These are phyloP conservation scores for Allobates femoralis DNA, from an alignment of 2,797 vertebrate genomes.

Conservation along the genomic window DNA sequence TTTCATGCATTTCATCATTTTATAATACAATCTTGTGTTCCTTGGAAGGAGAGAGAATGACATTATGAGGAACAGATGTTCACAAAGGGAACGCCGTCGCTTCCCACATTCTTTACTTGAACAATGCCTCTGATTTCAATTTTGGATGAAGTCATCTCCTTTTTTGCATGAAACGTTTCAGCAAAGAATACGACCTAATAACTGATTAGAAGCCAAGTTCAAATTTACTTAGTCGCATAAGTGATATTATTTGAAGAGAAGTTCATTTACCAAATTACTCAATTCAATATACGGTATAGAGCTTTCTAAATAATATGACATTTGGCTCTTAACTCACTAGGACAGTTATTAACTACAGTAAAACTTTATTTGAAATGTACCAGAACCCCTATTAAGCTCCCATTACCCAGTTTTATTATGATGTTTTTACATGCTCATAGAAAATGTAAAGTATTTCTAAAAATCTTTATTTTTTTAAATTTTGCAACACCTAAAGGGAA, in stretches of 20 bases:
- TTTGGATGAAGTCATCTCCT: constrained; percentile 59
- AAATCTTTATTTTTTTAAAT: no score
- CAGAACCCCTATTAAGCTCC: no score
- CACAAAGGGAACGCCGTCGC: constrained; percentile 42
- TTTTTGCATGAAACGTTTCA: constrained; percentile 34
- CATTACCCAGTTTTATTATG: no score
- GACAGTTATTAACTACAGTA: background rate
- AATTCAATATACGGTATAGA: background rate
- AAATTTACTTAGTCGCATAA: constrained; percentile 16
- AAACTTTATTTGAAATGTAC: no score
- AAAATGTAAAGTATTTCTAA: no score
- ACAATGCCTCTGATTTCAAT: constrained; percentile 62
- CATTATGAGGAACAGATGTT: constrained; percentile 61
- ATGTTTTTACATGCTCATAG: no score
- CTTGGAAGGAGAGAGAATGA: constrained; percentile 67
- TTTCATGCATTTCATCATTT: constrained; percentile 65
- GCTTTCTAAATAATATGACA: no score
- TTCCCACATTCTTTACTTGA: constrained; percentile 51
- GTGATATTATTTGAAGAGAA: background rate
- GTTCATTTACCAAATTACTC: background rate
- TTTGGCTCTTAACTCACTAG: no score
- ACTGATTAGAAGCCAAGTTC: constrained; percentile 5
- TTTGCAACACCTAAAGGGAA: no score
- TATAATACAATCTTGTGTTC: constrained; percentile 63
- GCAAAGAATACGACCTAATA: constrained; percentile 55